Evolutionary conservation across 2,888 invertebrate species (phyloP), one percentile per base, ranked within the genome.

Genomic region (Scaptomyza cyrtandrae): DNA sequence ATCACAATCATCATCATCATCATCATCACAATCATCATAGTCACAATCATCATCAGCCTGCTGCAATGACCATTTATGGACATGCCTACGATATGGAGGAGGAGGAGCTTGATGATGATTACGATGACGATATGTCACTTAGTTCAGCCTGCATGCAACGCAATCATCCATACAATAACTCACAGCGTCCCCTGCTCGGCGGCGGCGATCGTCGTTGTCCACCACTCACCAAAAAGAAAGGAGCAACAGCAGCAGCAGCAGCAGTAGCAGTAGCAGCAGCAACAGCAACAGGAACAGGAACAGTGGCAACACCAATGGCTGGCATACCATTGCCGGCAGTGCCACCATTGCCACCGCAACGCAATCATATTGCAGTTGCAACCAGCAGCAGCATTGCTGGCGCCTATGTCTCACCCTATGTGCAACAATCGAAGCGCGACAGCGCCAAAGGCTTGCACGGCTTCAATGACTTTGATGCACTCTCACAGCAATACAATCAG

Each of bases 381-480:
- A 52, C 10, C 48, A 54, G 14, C 71, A 67, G 4, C 76, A 79
- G 37, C 59, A 74, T 6, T 35, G 31, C 11, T 41, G 48, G 41
- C 33, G 41, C 76, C 35, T 89, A 88, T 62, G 76, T 89, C 14
- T 90, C 91, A 33, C 88, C 90, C 5, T 90, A 90, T 63, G 89
- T 86, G 56, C 90, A 90, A 57, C 89, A 87, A 35, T 90, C 90
- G 75, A 90, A 91, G 64, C 89, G 90, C 43, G 90, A 90, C 55
- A 90, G 89, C 60, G 89, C 80, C 59, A 90, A 89, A 68, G 91
- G 91, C 59, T 61, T 92, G 75, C 92, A 92, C 44, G 92, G 92
- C 52, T 91, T 92, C 77, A 92, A 92, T 69, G 92, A 92, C 72
- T 92, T 92, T 53, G 90, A 91, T 80, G 90, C 90, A 57, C 88